These are phyloP conservation scores for Brachionus calyciflorus DNA, from an alignment of 1,140 invertebrate species.

Conservation along the genomic window DNA sequence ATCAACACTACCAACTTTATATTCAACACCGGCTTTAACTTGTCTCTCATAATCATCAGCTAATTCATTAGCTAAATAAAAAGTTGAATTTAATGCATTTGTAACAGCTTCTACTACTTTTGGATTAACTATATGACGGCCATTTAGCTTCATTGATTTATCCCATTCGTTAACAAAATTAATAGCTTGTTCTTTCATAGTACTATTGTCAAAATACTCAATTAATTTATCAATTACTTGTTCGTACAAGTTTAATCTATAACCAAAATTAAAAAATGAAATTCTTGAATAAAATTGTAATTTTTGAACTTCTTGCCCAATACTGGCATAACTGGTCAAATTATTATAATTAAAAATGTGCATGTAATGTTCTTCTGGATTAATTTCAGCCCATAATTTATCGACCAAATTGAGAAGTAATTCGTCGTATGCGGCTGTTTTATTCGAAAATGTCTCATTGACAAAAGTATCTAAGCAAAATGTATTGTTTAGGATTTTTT, in stretches of 20 bases:
- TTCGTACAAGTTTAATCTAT: not conserved
- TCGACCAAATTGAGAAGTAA: conserved; percentile 9
- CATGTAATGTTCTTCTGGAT: not conserved
- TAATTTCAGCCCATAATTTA: not conserved
- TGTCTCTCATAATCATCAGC: not conserved
- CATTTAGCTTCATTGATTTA: not conserved
- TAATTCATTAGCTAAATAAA: not conserved
- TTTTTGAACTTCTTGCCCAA: conserved; percentile 15
- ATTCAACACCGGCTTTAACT: not conserved
- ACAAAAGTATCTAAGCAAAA: not conserved
- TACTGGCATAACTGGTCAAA: not conserved
- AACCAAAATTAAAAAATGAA: not conserved
- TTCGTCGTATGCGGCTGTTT: not conserved
- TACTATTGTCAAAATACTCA: not conserved
- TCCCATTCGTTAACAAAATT: conserved; percentile 27
- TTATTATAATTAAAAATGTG: conserved; percentile 10
- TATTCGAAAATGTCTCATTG: not conserved
- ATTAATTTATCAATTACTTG: conserved; percentile 1
- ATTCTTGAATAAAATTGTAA: not conserved
- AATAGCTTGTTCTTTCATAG: not conserved
- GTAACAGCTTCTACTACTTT: not conserved
- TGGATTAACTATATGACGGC: not conserved
- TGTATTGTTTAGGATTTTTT: not conserved
- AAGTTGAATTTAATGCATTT: not conserved
- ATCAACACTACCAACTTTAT: not conserved